These are phyloP conservation scores for Habropoda laboriosa DNA, from an alignment of 1,140 invertebrate species.

Conservation along the genomic window DNA sequence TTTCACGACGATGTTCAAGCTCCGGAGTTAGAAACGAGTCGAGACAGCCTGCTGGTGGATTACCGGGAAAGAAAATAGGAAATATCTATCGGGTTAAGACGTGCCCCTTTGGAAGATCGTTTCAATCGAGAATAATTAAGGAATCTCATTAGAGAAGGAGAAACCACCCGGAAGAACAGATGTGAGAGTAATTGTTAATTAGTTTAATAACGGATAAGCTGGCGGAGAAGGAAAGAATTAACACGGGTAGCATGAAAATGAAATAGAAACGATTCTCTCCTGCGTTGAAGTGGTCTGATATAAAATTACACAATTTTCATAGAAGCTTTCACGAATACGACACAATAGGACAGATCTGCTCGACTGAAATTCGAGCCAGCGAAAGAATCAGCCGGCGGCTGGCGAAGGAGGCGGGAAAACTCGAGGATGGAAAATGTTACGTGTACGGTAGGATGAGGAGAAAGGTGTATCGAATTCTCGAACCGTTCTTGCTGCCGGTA, in stretches of 20 bases:
- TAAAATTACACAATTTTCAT: slow-evolving; percentile 18
- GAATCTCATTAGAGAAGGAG: neutral
- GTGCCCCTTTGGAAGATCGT: no score
- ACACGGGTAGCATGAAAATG: no score
- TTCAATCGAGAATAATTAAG: no score
- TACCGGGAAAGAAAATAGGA: no score
- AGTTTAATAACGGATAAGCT: neutral
- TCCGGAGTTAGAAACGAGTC: neutral
- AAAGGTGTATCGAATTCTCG: slow-evolving; percentile 10
- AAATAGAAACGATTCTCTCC: neutral
- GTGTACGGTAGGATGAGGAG: no score
- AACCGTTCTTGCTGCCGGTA: neutral
- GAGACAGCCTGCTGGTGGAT: no score
- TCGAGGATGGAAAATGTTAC: neutral
- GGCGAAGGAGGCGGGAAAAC: neutral
- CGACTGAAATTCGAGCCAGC: neutral
- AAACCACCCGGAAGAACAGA: neutral
- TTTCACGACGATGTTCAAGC: no score
- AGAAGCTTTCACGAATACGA: neutral
- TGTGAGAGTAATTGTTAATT: no score
- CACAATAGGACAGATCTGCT: neutral
- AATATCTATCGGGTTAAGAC: no score
- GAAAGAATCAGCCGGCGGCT: neutral
- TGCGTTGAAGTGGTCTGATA: no score
- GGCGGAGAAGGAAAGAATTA: neutral